phyloP scores from a whole-genome alignment of 2,888 invertebrate genomes.

The Adela reaumurella region DNA sequence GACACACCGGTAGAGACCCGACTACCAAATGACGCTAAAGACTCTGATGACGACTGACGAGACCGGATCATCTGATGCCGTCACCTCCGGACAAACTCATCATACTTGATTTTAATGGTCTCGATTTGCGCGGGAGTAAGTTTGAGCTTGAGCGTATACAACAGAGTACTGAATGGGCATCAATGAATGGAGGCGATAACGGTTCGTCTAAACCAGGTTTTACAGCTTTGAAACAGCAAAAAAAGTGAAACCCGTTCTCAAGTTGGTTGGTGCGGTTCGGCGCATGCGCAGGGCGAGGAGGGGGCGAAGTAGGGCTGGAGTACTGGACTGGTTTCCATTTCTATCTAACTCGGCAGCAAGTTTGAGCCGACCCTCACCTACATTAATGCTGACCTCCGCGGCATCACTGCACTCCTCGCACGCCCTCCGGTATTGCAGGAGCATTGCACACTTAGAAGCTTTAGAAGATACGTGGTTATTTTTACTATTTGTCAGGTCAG shows the following conservation, averaged over 20 bases:
- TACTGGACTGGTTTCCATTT: slow-evolving; percentile 1
- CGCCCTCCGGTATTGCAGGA: no score
- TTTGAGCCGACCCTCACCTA: not conserved
- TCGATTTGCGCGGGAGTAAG: not conserved
- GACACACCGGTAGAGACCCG: no score
- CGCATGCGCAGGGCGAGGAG: not conserved
- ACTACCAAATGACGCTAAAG: no score
- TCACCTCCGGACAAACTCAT: no score
- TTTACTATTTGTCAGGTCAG: no score
- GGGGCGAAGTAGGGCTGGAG: not conserved
- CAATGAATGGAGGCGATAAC: not conserved
- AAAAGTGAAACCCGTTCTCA: slow-evolving; percentile 1
- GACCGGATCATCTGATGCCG: no score
- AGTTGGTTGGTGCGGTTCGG: not conserved
- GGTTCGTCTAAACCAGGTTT: slow-evolving; percentile 2
- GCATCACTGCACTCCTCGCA: not conserved
- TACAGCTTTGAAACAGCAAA: slow-evolving; percentile 2
- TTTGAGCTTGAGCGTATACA: not conserved
- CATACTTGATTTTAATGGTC: no score
- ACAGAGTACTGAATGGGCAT: not conserved
- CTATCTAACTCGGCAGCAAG: not conserved
- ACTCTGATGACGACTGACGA: no score
- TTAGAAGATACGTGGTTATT: no score
- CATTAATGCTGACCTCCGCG: not conserved
- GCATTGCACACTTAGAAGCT: no score